Conservation (phyloP, 2,888 invertebrate genomes). For the Lasioglossum malachurum region DNA sequence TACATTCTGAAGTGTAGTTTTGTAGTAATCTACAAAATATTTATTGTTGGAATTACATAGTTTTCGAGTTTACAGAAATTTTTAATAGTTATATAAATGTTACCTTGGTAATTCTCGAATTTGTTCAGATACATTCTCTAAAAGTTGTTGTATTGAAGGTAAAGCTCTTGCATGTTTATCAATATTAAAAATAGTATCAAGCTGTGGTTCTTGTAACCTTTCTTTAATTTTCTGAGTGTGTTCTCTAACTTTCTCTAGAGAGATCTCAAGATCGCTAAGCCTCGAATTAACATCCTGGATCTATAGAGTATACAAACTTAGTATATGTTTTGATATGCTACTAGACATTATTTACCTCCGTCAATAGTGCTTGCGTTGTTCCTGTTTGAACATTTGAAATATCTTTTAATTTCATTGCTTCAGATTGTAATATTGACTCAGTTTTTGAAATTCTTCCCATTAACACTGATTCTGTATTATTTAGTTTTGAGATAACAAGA, state of each 20-base stretch:
- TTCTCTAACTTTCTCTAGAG: slow-evolving; percentile 72
- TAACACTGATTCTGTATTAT: slow-evolving; percentile 71
- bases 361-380: slow-evolving; percentile 36
- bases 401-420: slow-evolving; percentile 49
- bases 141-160: slow-evolving; percentile 74
- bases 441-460: slow-evolving; percentile 71
- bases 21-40: neutral
- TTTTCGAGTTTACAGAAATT: neutral
- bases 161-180: slow-evolving; percentile 75
- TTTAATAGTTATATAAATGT: neutral
- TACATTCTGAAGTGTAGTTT: neutral
- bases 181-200: slow-evolving; percentile 42
- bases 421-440: slow-evolving; percentile 70
- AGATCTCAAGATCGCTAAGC: slow-evolving; percentile 71
- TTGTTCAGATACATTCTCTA: slow-evolving; percentile 75
- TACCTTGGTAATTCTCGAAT: slow-evolving; percentile 79
- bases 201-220: slow-evolving; percentile 51
- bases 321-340: neutral
- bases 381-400: slow-evolving; percentile 35
- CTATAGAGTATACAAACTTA: slow-evolving; percentile 57
- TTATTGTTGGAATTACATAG: neutral
- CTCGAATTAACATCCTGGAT: slow-evolving; percentile 70
- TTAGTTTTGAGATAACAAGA: slow-evolving; percentile 73
- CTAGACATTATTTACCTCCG: slow-evolving; percentile 37
- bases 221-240: slow-evolving; percentile 64